phyloP scores from a whole-genome alignment of 1,140 invertebrate genomes.

The Diprion similis region DNA sequence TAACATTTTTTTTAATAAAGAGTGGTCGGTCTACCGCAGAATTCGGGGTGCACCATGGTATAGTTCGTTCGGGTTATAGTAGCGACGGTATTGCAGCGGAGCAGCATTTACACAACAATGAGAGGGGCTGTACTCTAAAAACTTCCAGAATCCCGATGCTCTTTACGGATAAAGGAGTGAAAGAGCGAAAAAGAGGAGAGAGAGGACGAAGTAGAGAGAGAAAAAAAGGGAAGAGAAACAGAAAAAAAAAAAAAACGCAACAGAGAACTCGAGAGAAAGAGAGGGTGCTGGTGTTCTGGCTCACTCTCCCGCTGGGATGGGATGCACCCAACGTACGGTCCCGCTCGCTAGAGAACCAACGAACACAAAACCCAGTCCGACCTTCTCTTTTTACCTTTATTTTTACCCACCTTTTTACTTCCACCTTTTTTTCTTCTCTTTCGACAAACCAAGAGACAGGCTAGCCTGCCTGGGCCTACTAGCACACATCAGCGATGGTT shows the following conservation, averaged over 20 bases:
- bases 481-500: constrained; percentile 37
- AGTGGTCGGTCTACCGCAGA: constrained; percentile 52
- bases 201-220: constrained; percentile 19
- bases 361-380: constrained; percentile 46
- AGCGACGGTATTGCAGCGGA: neutral
- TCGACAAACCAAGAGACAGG: constrained; percentile 31
- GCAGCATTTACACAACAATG: constrained; percentile 61
- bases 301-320: constrained; percentile 39
- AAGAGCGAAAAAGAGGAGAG: too few species aligned
- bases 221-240: constrained; percentile 20
- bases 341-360: neutral
- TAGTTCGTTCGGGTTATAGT: constrained; percentile 35
- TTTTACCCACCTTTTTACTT: constrained; percentile 2
- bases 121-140: constrained; percentile 55
- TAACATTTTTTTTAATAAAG: constrained; percentile 57
- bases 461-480: constrained; percentile 36
- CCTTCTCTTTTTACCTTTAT: constrained; percentile 18
- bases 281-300: constrained; percentile 42
- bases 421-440: constrained; percentile 34
- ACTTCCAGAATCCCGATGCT: constrained; percentile 54
- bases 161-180: neutral
- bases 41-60: constrained; percentile 57
- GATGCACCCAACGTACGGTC: constrained; percentile 3
- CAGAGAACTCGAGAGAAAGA: constrained; percentile 33
- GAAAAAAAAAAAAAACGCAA: constrained; percentile 15